Evolutionary conservation across 37 sponge, comb jelly and placozoan genomes (phyloP).

Genomic region (Halichondria panicea): DNA sequence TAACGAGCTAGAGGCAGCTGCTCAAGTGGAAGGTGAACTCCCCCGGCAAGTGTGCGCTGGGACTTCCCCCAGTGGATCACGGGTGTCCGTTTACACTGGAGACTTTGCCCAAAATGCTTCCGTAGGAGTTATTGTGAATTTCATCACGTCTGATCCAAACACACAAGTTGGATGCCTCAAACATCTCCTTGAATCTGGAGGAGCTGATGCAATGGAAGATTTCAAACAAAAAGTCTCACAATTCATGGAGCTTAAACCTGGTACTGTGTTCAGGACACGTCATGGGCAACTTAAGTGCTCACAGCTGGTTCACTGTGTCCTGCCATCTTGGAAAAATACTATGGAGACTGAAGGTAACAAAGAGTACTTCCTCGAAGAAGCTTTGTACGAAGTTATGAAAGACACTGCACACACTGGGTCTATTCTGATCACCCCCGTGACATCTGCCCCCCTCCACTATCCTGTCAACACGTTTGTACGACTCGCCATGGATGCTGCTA

Average conservation of each 20-base stretch:
- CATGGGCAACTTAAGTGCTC: conserved; percentile 17
- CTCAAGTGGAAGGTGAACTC: background rate
- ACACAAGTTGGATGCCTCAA: background rate
- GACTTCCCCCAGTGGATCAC: conserved; percentile 4
- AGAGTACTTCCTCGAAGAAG: conserved; percentile 3
- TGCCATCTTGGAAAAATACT: conserved; percentile 15
- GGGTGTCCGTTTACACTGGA: conserved; percentile 19
- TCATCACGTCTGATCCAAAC: conserved; percentile 5
- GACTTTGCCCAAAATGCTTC: conserved; percentile 17
- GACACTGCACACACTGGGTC: background rate
- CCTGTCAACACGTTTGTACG: conserved; percentile 18
- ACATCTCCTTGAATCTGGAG: conserved; percentile 7
- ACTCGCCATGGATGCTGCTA: background rate
- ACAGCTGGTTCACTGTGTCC: conserved; percentile 19
- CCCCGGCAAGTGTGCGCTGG: conserved; percentile 17
- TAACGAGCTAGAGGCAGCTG: background rate
- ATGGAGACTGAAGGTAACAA: background rate
- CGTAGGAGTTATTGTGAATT: conserved; percentile 9
- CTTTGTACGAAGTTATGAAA: background rate
- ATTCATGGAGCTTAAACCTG: background rate
- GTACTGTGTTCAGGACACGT: background rate
- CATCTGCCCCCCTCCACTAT: conserved; percentile 13
- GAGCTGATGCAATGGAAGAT: conserved; percentile 1
- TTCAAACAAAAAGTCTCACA: background rate
- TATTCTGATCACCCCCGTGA: conserved; percentile 25